phyloP scores from a whole-genome alignment of 92 coral and sea anemone species.

The Bergia sp. region DNA sequence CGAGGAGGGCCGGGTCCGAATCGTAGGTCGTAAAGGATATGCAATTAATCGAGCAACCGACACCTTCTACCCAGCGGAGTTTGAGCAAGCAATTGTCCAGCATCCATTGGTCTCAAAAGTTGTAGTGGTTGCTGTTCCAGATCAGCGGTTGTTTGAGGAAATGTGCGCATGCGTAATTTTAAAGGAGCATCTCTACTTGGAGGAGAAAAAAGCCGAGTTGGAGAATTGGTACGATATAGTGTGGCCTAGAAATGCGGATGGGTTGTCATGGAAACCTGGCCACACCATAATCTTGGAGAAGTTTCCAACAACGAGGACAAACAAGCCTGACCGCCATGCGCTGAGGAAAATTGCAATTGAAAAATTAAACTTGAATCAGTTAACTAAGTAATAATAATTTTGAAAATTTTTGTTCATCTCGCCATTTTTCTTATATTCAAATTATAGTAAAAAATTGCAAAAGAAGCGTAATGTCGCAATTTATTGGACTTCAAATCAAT shows the following conservation, averaged over 20 bases:
- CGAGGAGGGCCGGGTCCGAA: constrained; percentile 27
- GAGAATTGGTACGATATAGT: background rate
- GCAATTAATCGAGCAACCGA: constrained; percentile 38
- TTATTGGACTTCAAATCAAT: too few species aligned
- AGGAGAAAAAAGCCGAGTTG: background rate
- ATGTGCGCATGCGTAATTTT: constrained; percentile 58
- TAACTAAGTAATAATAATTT: too few species aligned
- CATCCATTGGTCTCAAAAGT: constrained; percentile 46
- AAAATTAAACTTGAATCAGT: background rate
- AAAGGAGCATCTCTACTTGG: background rate
- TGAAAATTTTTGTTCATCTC: too few species aligned
- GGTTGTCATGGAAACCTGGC: background rate
- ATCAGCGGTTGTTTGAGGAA: constrained; percentile 46
- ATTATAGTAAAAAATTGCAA: too few species aligned
- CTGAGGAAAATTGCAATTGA: constrained; percentile 11
- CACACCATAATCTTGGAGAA: background rate
- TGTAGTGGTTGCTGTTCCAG: constrained; percentile 41
- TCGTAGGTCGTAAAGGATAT: constrained; percentile 37
- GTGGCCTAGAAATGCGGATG: background rate
- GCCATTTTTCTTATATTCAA: too few species aligned
- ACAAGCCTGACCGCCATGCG: constrained; percentile 8
- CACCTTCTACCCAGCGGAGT: constrained; percentile 44
- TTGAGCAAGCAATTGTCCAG: constrained; percentile 17
- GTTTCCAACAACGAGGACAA: constrained; percentile 1
- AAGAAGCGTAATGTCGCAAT: too few species aligned